Conservation (phyloP, 2,113 vertebrate species). For the Sus scrofa region DNA sequence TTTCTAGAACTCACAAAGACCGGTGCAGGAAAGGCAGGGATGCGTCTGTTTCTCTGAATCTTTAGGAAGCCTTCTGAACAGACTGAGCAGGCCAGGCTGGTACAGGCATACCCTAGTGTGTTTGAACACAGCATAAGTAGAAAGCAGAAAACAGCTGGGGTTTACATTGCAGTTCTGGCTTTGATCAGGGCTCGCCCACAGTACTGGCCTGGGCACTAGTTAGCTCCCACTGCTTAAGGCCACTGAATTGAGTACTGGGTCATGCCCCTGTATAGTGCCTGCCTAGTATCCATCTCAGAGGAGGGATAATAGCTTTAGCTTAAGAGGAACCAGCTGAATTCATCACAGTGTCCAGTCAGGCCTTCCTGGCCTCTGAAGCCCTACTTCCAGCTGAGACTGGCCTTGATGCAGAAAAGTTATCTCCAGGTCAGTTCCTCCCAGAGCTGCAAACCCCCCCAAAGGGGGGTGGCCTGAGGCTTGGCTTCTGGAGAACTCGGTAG, state of each 20-base stretch:
- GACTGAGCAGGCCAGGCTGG: neutral
- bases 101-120: neutral
- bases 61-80: neutral
- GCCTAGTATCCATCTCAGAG: neutral
- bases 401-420: neutral
- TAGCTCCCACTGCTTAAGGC: neutral
- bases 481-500: neutral
- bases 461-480: neutral
- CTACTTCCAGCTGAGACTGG: neutral
- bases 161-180: neutral
- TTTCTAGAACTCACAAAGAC: neutral
- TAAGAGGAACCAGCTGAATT: neutral
- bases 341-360: neutral
- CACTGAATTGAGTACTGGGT: neutral
- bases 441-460: neutral
- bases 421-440: neutral
- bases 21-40: neutral
- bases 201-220: neutral
- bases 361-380: neutral
- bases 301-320: neutral
- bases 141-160: neutral
- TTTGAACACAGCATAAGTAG: neutral
- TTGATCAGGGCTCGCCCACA: neutral
- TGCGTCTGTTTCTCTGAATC: neutral
- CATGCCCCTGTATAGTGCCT: neutral